Conservation (phyloP, 2,113 vertebrate genomes). For the Tonatia bakeri region DNA sequence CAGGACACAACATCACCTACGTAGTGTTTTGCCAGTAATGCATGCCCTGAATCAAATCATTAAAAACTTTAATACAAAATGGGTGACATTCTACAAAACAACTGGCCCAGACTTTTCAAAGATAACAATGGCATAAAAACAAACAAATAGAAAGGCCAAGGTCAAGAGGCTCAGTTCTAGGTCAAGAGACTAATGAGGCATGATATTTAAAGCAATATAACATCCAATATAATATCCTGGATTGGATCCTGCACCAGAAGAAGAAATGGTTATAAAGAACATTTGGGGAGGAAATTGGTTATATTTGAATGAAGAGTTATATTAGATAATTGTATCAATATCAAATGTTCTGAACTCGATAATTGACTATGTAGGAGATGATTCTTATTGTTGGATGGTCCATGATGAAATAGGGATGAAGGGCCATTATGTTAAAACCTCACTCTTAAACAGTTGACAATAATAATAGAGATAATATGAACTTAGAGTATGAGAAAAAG, state of each 20-base stretch:
- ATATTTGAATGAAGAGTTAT: background rate
- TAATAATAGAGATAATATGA: slow-evolving; percentile 11
- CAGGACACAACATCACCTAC: background rate
- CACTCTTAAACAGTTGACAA: background rate
- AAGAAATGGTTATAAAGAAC: background rate
- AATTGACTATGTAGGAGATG: background rate
- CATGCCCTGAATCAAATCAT: slow-evolving; percentile 8
- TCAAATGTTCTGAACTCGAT: slow-evolving; percentile 18
- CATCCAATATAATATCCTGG: background rate
- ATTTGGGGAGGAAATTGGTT: background rate
- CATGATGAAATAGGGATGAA: background rate
- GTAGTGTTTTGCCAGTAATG: background rate
- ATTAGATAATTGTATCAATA: background rate
- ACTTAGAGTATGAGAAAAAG: background rate
- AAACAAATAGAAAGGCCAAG: background rate
- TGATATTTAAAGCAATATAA: background rate
- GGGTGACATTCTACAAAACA: background rate
- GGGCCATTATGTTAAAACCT: background rate
- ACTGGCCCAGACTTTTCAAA: background rate
- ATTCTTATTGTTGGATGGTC: background rate
- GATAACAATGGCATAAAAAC: background rate
- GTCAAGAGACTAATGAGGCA: background rate
- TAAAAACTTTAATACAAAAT: background rate
- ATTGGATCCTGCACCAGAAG: background rate
- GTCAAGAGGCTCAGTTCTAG: background rate